Base-by-base conservation (phyloP, 2,797 vertebrate species). In the Sebastes dallii region DNA sequence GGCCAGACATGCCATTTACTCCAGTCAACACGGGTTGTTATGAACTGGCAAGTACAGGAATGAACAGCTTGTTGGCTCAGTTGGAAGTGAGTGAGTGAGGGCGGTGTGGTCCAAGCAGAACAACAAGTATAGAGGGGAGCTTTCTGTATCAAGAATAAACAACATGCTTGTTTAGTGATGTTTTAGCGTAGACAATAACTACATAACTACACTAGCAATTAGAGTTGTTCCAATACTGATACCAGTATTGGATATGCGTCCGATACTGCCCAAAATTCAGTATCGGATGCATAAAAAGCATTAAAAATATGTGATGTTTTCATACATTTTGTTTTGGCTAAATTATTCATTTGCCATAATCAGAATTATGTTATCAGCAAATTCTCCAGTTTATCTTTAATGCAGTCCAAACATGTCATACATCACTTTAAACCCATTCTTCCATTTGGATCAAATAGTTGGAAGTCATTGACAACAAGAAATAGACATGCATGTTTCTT, bases 21-120 rank as follows among this genome's bases (percentile, higher is more conserved):
- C 69, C 66, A 61, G 72, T 80, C 77, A 81, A 79, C 72, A 70
- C 8, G n/a, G 56, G 39, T 60, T 81, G 66, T 77, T 81, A 34
- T 81, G 25, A 80, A 70, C 78, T 87, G 81, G 82, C 77, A 78
- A 65, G 56, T 22, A 14, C 24, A 80, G 32, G 30, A 77, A 72
- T 39, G 75, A 84, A 76, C 83, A 88, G 86, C 72, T 86, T 88
- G 87, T 81, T 55, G 70, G 73, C 84, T 81, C 86, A 84, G 86
- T 59, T 81, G 82, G 75, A 78, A 66, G 83, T 64, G 64, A 29
- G 56, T 61, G 62, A 32, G 29, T 25, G 32, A 22, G 59, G 54
- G 25, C 1, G 8, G 66, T 36, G 60, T 50, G 65, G 58, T 50
- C 20, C 64, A 36, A 60, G 54, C 39, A 22, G 27, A 18, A 66